Conservation (phyloP, 2,797 vertebrate species). For the Austrolebias charrua region DNA sequence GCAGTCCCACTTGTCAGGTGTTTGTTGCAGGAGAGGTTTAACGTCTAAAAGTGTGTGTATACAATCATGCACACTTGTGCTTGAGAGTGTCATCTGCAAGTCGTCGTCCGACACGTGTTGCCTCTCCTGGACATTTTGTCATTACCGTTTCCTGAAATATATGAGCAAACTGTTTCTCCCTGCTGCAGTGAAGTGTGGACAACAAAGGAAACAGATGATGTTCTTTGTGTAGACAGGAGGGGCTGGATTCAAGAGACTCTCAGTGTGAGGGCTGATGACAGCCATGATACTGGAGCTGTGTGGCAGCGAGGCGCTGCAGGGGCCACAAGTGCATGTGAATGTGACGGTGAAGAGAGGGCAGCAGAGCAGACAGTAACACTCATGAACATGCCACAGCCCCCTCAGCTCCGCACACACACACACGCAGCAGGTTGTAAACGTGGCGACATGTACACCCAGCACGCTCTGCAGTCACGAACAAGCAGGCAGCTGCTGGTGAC, state of each 20-base stretch:
- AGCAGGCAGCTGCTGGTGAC: constrained; percentile 53
- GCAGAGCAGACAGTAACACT: constrained; percentile 25
- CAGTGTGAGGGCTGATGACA: constrained; percentile 47
- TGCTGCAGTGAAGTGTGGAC: constrained; percentile 20
- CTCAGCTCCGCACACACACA: constrained; percentile 16
- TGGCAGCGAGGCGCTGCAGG: constrained; percentile 29
- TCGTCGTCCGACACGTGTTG: constrained; percentile 52
- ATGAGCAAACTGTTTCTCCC: constrained; percentile 49
- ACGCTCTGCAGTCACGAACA: constrained; percentile 42
- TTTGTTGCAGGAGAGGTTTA: neutral
- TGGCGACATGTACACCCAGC: constrained; percentile 42
- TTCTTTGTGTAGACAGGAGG: constrained; percentile 54
- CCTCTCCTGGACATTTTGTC: constrained; percentile 41
- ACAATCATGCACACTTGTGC: constrained; percentile 31
- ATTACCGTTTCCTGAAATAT: constrained; percentile 57
- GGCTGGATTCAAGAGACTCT: constrained; percentile 55
- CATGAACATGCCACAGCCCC: constrained; percentile 18
- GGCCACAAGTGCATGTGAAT: constrained; percentile 47
- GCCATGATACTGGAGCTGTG: constrained; percentile 37
- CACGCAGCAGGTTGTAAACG: constrained; percentile 45
- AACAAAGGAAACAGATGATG: constrained; percentile 40
- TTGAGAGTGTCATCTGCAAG: constrained; percentile 42
- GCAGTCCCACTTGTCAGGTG: neutral
- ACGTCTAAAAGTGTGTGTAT: constrained; percentile 1
- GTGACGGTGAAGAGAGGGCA: constrained; percentile 17